Conservation (phyloP, 2,888 invertebrate species). For the Glomeris marginata region DNA sequence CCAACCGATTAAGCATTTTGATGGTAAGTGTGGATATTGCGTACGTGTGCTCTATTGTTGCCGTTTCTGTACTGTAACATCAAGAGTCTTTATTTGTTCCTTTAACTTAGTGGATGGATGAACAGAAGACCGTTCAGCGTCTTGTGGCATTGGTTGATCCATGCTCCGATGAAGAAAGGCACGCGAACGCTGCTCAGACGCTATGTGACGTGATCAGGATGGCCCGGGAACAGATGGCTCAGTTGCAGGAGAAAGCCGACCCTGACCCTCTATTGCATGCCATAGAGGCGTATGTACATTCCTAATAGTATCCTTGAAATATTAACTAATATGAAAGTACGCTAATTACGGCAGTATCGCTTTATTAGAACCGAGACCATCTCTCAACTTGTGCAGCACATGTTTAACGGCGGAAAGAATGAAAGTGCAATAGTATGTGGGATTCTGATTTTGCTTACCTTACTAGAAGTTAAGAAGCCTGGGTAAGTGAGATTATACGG, state of each 20-base stretch:
- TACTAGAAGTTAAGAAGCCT: slow-evolving; percentile 40
- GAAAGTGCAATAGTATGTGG: slow-evolving; percentile 56
- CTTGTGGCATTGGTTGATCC: slow-evolving; percentile 50
- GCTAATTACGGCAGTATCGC: not conserved
- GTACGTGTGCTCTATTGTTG: not conserved
- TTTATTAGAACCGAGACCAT: slow-evolving; percentile 45
- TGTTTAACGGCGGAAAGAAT: slow-evolving; percentile 46
- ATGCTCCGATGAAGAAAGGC: slow-evolving; percentile 53
- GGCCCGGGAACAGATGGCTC: slow-evolving; percentile 36
- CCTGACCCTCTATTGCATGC: slow-evolving; percentile 55
- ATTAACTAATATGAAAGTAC: not conserved
- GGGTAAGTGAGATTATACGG: slow-evolving; percentile 20
- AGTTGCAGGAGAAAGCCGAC: slow-evolving; percentile 40
- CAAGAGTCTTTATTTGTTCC: slow-evolving; percentile 6
- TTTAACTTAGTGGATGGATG: slow-evolving; percentile 65
- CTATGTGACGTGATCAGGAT: slow-evolving; percentile 68
- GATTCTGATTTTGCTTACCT: slow-evolving; percentile 57
- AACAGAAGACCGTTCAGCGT: slow-evolving; percentile 69
- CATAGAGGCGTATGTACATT: slow-evolving; percentile 50
- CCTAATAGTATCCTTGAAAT: not conserved
- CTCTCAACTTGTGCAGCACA: slow-evolving; percentile 52
- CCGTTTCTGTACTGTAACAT: slow-evolving; percentile 2
- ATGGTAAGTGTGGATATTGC: slow-evolving; percentile 38
- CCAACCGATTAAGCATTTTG: slow-evolving; percentile 52
- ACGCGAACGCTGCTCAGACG: slow-evolving; percentile 74